Evolutionary conservation across 2,113 vertebrate species (phyloP).

Genomic region (Epinephelus fuscoguttatus): DNA sequence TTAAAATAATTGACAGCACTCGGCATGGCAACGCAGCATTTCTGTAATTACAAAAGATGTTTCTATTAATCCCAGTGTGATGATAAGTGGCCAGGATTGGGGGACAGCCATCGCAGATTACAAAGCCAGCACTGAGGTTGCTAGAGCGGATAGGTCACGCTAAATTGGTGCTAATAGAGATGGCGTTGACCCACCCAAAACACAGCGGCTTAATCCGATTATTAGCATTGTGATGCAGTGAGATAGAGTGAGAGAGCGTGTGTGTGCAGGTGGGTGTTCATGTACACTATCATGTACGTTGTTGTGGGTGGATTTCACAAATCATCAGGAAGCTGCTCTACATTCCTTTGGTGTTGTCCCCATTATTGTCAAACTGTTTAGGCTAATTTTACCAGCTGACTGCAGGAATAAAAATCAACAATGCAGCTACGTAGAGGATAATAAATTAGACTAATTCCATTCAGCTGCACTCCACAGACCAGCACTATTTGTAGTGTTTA

Average conservation of each 20-base stretch:
- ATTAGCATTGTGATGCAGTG: conserved; percentile 61
- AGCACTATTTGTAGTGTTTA: conserved; percentile 24
- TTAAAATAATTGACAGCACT: conserved; percentile 79
- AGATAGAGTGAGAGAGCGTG: conserved; percentile 17
- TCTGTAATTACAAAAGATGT: conserved; percentile 78
- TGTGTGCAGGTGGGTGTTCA: conserved; percentile 25
- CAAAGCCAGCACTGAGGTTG: conserved; percentile 52
- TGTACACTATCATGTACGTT: conserved; percentile 4
- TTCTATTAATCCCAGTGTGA: conserved; percentile 80
- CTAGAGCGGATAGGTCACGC: conserved; percentile 69
- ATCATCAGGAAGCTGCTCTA: conserved; percentile 64
- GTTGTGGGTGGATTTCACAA: conserved; percentile 43
- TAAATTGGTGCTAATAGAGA: conserved; percentile 78
- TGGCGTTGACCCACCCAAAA: conserved; percentile 56
- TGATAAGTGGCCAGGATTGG: conserved; percentile 61
- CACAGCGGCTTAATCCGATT: conserved; percentile 75
- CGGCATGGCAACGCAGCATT: conserved; percentile 60
- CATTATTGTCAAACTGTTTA: conserved; percentile 70
- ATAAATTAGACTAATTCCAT: conserved; percentile 65
- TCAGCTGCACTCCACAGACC: conserved; percentile 43
- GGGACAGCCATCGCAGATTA: conserved; percentile 52
- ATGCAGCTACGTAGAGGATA: conserved; percentile 40
- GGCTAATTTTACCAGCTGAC: conserved; percentile 74
- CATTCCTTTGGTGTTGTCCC: conserved; percentile 64
- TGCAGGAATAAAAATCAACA: conserved; percentile 60